phyloP scores from a whole-genome alignment of 2,113 vertebrate genomes.

The Labeo catla region DNA sequence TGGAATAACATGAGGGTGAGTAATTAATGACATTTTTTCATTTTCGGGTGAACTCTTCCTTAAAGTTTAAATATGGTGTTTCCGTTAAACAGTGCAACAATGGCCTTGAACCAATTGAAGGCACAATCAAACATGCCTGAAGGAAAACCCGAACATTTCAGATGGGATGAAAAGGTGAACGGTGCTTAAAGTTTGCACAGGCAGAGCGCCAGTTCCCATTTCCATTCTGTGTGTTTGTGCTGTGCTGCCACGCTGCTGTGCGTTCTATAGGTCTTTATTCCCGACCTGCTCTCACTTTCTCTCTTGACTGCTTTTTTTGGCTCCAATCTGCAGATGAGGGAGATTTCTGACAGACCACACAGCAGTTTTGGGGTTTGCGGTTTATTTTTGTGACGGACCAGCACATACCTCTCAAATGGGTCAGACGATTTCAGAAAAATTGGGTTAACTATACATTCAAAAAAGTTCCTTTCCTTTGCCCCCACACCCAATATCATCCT shows the following conservation, averaged over 20 bases:
- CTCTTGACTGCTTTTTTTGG: constrained; percentile 75
- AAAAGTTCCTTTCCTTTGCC: constrained; percentile 38
- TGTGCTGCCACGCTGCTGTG: constrained; percentile 17
- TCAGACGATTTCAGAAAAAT: constrained; percentile 67
- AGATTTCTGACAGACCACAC: constrained; percentile 78
- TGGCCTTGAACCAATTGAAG: not conserved
- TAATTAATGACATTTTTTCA: too few relatives aligned
- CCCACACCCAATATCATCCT: constrained; percentile 47
- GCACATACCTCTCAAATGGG: constrained; percentile 68
- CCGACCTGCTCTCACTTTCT: constrained; percentile 37
- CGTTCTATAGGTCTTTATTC: constrained; percentile 39
- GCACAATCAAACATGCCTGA: constrained; percentile 21
- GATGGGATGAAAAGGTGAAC: constrained; percentile 28
- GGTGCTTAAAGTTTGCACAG: constrained; percentile 1
- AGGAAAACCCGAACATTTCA: constrained; percentile 10
- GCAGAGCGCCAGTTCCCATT: constrained; percentile 24
- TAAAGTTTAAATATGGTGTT: not conserved
- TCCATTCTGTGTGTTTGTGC: constrained; percentile 24
- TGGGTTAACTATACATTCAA: constrained; percentile 65
- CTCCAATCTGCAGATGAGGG: constrained; percentile 69
- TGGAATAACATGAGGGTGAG: too few relatives aligned
- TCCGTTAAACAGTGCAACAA: not conserved
- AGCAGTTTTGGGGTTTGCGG: constrained; percentile 68
- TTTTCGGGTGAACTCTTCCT: too few relatives aligned
- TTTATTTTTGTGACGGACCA: constrained; percentile 72